These are phyloP conservation scores for Elanus axillaris DNA, from an alignment of 2,113 vertebrate genomes.

Conservation along the genomic window DNA sequence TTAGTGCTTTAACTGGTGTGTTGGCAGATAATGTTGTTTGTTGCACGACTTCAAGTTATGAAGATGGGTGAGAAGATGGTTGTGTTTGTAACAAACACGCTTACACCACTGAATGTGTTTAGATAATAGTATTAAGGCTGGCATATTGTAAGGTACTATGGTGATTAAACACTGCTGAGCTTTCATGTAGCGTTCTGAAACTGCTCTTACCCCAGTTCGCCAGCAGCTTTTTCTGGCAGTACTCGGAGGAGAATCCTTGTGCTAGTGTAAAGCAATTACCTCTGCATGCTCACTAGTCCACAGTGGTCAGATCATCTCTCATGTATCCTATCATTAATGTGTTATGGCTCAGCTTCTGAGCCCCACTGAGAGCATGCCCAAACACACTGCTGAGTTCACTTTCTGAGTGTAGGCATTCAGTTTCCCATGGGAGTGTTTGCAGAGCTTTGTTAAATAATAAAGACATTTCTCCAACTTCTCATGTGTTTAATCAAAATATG, in stretches of 20 bases:
- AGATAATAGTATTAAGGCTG: background rate
- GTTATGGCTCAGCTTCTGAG: background rate
- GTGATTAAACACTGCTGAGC: background rate
- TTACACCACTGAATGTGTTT: background rate
- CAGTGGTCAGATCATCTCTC: background rate
- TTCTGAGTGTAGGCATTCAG: background rate
- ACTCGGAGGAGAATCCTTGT: background rate
- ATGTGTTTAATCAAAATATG: background rate
- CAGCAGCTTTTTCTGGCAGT: background rate
- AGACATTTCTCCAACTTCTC: background rate
- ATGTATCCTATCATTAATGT: background rate
- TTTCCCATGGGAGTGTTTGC: background rate
- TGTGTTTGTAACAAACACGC: background rate
- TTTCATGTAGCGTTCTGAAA: background rate
- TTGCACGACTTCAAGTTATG: constrained; percentile 18
- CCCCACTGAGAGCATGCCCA: background rate
- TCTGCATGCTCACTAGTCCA: background rate
- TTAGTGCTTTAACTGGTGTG: constrained; percentile 21
- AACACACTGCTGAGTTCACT: background rate
- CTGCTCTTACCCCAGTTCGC: background rate
- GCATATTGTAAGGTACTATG: background rate
- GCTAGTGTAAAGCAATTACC: constrained; percentile 27
- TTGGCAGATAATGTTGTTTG: constrained; percentile 19
- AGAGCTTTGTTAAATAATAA: background rate
- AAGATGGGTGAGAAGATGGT: background rate